These are phyloP conservation scores for Pollenia griseotomentosa DNA, from an alignment of 2,888 invertebrate genomes.

Conservation along the genomic window DNA sequence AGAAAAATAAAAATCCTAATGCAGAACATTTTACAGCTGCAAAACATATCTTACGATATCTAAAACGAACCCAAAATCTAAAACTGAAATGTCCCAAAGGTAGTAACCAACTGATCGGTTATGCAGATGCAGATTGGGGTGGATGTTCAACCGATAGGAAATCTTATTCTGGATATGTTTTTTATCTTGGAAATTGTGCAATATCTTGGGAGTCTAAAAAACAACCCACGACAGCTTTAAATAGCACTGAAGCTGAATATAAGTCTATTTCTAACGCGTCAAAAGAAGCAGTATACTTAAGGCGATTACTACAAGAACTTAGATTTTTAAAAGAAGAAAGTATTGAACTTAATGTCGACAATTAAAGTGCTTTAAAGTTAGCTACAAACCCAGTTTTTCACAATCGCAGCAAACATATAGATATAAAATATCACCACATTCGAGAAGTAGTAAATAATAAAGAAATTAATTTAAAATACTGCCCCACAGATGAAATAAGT, in stretches of 20 bases:
- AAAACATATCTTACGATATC: background rate
- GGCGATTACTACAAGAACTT: slow-evolving; percentile 24
- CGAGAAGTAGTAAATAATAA: no score
- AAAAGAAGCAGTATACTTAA: background rate
- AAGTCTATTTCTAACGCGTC: background rate
- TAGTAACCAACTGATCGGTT: no score
- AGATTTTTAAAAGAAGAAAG: slow-evolving; percentile 13
- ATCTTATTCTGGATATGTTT: no score
- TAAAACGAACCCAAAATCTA: no score
- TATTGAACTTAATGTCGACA: slow-evolving; percentile 22
- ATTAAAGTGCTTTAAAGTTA: slow-evolving; percentile 31
- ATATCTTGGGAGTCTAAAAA: no score
- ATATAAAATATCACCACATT: no score
- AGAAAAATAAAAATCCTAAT: background rate
- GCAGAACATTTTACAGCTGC: background rate
- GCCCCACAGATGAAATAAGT: no score
- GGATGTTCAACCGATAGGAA: background rate
- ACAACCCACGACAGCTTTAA: no score
- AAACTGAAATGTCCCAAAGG: no score
- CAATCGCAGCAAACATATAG: background rate
- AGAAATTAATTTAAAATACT: no score
- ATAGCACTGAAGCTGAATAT: no score
- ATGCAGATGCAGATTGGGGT: background rate
- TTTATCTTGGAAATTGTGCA: no score
- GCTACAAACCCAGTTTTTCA: slow-evolving; percentile 33